Evolutionary conservation across 2,113 vertebrate genomes (phyloP), one percentile per base, ranked within the genome.

Genomic region (Pionites leucogaster): DNA sequence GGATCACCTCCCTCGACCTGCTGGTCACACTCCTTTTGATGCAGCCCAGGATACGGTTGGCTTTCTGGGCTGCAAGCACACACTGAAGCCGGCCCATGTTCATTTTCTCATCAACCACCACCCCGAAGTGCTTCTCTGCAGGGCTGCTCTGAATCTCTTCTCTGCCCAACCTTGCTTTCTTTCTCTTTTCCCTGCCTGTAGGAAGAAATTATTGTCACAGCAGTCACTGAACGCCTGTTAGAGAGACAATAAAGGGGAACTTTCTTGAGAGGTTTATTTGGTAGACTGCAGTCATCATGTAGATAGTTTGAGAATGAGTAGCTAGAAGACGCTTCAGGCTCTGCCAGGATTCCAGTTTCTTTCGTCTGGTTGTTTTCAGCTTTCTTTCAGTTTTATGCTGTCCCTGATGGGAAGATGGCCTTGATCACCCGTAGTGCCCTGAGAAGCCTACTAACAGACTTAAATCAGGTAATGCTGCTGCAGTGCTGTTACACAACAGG

Each of bases 391-490:
- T 70, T 99, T 49, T 98, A 98, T 33, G 97, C 92, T 52, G 71
- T 91, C 46, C 50, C 62, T 64, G 95, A 70, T 70, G 96, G 60
- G 35, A 94, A 75, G 18, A 86, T 29, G 2, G 82, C 96, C 42
- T 92, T 82, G 18, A 95, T 99, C 86, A 98, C 97, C 84, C 93
- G 44, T 33, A 98, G 93, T 64, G 85, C 92, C 90, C 97, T 99
- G 94, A 98, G 97, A 85, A 97, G 92, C 49, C 86, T 99, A 16
- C 97, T 99, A 41, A 97, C 96, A 44, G 98, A 98, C 91, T 97
- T 99, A 63, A 98, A 98, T 77, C 98, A 98, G 98, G 98, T 99
- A 96, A 97, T 46, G 25, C 41, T 67, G 42, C 20, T 44, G 37
- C 49, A 47, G 6, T 87, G 44, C 49, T 91, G 5, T 71, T 82